Evolutionary conservation across 2,888 invertebrate species (phyloP), one percentile per base, ranked within the genome.

Genomic region (Seira sanloemensis): DNA sequence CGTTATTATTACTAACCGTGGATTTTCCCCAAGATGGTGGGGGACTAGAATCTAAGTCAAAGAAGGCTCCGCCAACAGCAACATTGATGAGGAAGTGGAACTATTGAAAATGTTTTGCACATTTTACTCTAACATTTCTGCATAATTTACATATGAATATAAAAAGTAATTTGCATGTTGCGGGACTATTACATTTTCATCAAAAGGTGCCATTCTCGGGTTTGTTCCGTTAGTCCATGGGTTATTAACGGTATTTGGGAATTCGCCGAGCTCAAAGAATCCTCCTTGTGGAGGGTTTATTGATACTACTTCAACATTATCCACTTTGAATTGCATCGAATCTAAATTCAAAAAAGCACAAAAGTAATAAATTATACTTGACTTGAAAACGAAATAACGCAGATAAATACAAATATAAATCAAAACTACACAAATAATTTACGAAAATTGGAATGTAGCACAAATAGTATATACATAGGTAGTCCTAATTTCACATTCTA

Each of bases 1-100:
- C n/a, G n/a, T 9, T 24, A 76, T 27, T 2, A 16, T 12, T 37
- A 12, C n/a, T 71, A 58, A 74, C 77, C 27, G 67, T 37, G 7
- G 74, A 24, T 21, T 65, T 37, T 2, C 58, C 26, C 78, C 89
- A 89, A 19, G 92, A 92, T 16, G 75, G 75, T 89, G 93, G 93
- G n/a, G 79, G 75, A 9, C 84, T 85, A 24, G 0, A 74, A 58
- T 92, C 93, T 71, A 92, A 92, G 88, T 94, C 93, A 92, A 94
- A 94, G 91, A 92, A 94, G n/a, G 92, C 93, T 68, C 95, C 95
- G 9, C 95, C 95, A 23, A 94, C 93, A 81, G 94, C 95, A 83
- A 95, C 89, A 91, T 94, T 95, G 86, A 95, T 91, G 75, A 95
- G 93, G 27, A 95, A 90, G 91, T 91, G 91, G 89, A 91, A 92